Percentiles rank a stretch among this genome's conserved stretches.
phyloP scores from a whole-genome alignment of 2,888 invertebrate genomes.

The Lasioglossum malachurum region DNA sequence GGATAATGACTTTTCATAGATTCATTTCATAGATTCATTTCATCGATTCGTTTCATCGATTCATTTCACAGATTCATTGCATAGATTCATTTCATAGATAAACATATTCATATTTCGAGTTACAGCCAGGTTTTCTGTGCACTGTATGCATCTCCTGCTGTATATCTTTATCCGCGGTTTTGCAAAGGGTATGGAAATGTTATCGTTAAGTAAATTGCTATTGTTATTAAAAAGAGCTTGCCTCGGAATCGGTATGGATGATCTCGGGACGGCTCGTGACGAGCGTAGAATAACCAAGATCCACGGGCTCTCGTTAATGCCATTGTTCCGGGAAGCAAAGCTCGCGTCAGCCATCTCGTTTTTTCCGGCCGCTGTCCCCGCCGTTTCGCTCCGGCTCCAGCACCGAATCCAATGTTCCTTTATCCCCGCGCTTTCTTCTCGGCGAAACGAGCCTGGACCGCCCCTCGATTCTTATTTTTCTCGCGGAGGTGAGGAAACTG shows the following conservation, averaged over 20 bases:
- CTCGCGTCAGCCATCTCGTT: conserved; percentile 26
- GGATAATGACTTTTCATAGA: too few relatives aligned
- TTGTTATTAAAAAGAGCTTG: background rate
- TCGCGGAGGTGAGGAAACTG: background rate
- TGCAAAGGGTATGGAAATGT: background rate
- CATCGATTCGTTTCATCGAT: too few relatives aligned
- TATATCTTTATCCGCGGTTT: background rate
- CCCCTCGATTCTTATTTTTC: too few relatives aligned
- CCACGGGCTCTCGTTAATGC: conserved; percentile 66
- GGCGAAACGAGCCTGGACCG: background rate
- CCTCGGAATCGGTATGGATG: background rate
- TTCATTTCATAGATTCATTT: too few relatives aligned
- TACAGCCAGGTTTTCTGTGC: too few relatives aligned
- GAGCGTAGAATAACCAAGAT: conserved; percentile 32
- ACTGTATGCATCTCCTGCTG: too few relatives aligned
- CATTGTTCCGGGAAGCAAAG: conserved; percentile 62
- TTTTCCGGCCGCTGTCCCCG: conserved; percentile 17
- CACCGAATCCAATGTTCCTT: conserved; percentile 6
- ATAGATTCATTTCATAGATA: too few relatives aligned
- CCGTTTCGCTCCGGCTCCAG: background rate
- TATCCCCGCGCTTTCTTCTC: background rate
- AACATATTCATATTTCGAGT: too few relatives aligned
- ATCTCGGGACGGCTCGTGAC: conserved; percentile 22
- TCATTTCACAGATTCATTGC: too few relatives aligned
- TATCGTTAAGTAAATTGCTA: conserved; percentile 1